These are phyloP conservation scores for Chaetoderma sp. DNA, from an alignment of 2,888 invertebrate species.

Conservation along the genomic window DNA sequence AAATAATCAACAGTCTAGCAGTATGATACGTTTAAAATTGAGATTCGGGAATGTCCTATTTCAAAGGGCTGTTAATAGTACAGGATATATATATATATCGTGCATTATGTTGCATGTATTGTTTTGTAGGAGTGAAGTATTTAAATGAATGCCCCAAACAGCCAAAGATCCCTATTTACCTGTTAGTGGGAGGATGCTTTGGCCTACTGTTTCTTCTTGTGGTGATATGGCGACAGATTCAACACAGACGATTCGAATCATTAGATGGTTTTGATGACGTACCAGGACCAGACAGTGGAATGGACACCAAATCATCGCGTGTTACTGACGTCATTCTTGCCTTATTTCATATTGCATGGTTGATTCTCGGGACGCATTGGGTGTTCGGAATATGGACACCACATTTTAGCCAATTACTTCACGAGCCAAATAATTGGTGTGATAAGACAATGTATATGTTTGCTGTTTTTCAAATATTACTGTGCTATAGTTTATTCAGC, in stretches of 20 bases:
- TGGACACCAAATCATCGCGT: conserved; percentile 73
- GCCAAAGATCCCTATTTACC: conserved; percentile 83
- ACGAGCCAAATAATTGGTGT: conserved; percentile 85
- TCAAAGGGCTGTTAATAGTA: neutral
- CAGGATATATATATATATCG: no score
- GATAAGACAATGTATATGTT: conserved; percentile 82
- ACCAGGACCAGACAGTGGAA: conserved; percentile 46
- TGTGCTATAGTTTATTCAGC: conserved; percentile 77
- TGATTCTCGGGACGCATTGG: conserved; percentile 84
- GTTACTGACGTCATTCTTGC: conserved; percentile 79
- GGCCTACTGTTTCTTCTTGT: conserved; percentile 76
- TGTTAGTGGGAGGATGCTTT: conserved; percentile 85
- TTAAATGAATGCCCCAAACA: conserved; percentile 83
- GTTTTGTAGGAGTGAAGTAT: conserved; percentile 80
- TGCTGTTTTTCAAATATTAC: conserved; percentile 79
- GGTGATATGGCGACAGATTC: conserved; percentile 78
- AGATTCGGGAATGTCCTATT: neutral
- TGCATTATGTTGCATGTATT: conserved; percentile 10
- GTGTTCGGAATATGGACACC: conserved; percentile 83
- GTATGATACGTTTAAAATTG: neutral
- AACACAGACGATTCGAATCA: conserved; percentile 72
- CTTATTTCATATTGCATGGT: conserved; percentile 81
- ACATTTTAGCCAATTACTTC: conserved; percentile 79
- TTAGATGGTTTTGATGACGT: conserved; percentile 54
- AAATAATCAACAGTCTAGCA: neutral